Percentiles rank a stretch among this genome's conserved stretches.
These are phyloP conservation scores for Caerostris extrusa DNA, from an alignment of 1,140 invertebrate genomes.

Conservation along the genomic window DNA sequence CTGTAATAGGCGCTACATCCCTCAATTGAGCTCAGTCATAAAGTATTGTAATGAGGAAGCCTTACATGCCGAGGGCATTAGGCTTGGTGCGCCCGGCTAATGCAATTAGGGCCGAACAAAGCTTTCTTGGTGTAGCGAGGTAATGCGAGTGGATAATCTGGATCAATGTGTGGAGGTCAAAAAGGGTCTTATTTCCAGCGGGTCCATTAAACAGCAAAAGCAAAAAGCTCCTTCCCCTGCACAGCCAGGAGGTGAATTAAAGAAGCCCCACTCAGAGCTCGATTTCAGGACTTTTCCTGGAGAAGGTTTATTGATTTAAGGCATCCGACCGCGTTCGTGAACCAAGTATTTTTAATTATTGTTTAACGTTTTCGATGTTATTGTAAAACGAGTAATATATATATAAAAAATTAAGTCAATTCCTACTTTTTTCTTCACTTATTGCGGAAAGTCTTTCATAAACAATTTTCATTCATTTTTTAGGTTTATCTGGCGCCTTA, in stretches of 20 bases:
- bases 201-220: slow-evolving; percentile 57
- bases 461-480: too few relatives aligned
- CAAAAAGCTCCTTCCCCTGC: neutral
- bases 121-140: neutral
- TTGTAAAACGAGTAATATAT: too few relatives aligned
- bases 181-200: slow-evolving; percentile 33
- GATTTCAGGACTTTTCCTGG: neutral
- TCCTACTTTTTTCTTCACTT: too few relatives aligned
- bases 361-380: too few relatives aligned
- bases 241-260: neutral
- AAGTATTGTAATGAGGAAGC: neutral
- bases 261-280: neutral
- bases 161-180: slow-evolving; percentile 20
- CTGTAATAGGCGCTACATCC: neutral
- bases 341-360: too few relatives aligned
- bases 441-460: too few relatives aligned
- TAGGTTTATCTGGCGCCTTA: too few relatives aligned
- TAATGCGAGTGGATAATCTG: slow-evolving; percentile 42
- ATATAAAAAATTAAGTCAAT: too few relatives aligned
- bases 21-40: neutral
- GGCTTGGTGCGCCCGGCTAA: neutral
- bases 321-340: too few relatives aligned
- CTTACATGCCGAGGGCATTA: slow-evolving; percentile 2
- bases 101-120: slow-evolving; percentile 26
- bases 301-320: too few relatives aligned